phyloP scores from a whole-genome alignment of 2,888 invertebrate species.

The Eupithecia tripunctaria region DNA sequence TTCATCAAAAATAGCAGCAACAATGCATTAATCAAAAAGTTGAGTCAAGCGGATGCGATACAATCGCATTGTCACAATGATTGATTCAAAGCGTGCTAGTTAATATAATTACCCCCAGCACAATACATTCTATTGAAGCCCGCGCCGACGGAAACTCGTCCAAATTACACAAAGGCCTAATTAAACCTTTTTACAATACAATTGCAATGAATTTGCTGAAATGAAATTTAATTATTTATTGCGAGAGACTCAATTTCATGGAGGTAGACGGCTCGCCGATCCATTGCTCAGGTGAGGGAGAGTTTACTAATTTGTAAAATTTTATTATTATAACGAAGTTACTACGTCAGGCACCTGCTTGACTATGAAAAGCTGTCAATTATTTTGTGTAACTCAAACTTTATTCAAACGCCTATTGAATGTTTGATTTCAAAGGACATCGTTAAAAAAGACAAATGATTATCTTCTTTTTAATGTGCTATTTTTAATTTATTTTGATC shows the following conservation, averaged over 20 bases:
- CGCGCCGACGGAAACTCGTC: slow-evolving; percentile 16
- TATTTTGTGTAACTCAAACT: background rate
- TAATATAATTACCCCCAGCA: slow-evolving; percentile 47
- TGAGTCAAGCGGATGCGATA: slow-evolving; percentile 42
- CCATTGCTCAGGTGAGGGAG: slow-evolving; percentile 53
- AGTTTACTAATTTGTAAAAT: background rate
- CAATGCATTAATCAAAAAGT: slow-evolving; percentile 40
- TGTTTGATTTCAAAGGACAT: background rate
- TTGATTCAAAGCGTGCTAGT: slow-evolving; percentile 47
- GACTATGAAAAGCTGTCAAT: background rate
- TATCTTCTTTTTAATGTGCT: background rate
- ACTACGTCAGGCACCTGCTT: background rate
- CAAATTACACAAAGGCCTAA: slow-evolving; percentile 28
- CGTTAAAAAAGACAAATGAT: background rate
- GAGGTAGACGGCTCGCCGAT: slow-evolving; percentile 57
- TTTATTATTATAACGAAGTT: background rate
- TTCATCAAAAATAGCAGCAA: background rate
- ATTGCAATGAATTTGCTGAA: slow-evolving; percentile 32
- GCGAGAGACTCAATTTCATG: slow-evolving; percentile 63
- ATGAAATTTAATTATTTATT: slow-evolving; percentile 53
- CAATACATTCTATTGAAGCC: slow-evolving; percentile 25
- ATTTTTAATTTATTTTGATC: background rate
- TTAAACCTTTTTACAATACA: slow-evolving; percentile 25
- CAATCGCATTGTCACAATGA: slow-evolving; percentile 56
- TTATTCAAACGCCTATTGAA: background rate